Percentiles rank a stretch among this genome's conserved stretches.
These are phyloP conservation scores for Lithosia quadra DNA, from an alignment of 2,888 invertebrate genomes.

Conservation along the genomic window DNA sequence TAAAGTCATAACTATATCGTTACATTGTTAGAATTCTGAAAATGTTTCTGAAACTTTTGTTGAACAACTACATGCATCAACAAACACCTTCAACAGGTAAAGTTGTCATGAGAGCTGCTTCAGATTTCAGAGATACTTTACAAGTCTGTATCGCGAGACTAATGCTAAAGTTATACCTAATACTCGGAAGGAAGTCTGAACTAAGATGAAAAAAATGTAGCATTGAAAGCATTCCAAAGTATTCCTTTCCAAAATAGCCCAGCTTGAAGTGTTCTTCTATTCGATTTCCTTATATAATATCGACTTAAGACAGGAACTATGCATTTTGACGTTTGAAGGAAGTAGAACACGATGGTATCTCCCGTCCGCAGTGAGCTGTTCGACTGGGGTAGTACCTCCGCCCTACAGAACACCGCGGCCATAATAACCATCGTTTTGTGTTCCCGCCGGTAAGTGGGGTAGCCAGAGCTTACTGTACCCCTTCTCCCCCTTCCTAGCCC, in stretches of 20 bases:
- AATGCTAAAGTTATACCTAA: conserved; percentile 1
- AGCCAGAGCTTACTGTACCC: too few species aligned
- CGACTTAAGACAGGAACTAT: too few species aligned
- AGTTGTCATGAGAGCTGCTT: conserved; percentile 24
- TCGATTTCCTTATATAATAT: background rate
- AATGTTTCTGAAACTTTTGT: conserved; percentile 34
- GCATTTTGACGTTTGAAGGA: background rate
- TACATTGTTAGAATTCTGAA: conserved; percentile 10
- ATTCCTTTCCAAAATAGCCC: background rate
- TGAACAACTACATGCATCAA: conserved; percentile 33
- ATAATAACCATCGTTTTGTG: too few species aligned
- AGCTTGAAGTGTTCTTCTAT: background rate
- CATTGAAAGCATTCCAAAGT: background rate
- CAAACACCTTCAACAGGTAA: conserved; percentile 19
- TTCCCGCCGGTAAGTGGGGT: too few species aligned
- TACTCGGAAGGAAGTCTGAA: background rate
- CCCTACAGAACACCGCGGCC: too few species aligned
- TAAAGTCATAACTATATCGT: conserved; percentile 39
- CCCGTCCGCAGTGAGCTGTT: too few species aligned
- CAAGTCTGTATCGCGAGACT: conserved; percentile 13
- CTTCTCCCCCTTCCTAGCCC: too few species aligned
- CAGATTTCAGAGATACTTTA: conserved; percentile 28
- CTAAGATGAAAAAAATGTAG: background rate
- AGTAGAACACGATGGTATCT: too few species aligned
- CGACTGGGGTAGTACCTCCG: too few species aligned